phyloP scores from a whole-genome alignment of 2,888 invertebrate species.

The Cheilosia scutellata region DNA sequence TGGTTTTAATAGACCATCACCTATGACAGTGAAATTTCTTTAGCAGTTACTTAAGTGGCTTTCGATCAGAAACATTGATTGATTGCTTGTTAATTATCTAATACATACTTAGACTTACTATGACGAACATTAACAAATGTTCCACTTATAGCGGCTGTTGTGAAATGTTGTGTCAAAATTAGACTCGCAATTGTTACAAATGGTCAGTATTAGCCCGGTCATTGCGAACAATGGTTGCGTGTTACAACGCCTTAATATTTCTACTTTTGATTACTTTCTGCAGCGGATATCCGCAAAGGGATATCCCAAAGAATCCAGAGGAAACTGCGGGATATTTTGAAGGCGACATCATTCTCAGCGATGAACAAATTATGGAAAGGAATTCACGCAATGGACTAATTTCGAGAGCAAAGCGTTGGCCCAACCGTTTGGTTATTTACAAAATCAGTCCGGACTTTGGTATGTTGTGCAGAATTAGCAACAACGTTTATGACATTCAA shows the following conservation, averaged over 20 bases:
- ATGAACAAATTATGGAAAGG: constrained; percentile 71
- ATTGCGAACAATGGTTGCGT: constrained; percentile 6
- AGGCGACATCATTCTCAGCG: constrained; percentile 89
- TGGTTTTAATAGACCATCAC: too few relatives aligned
- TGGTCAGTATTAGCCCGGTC: too few relatives aligned
- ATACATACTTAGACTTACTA: too few relatives aligned
- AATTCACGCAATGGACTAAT: constrained; percentile 86
- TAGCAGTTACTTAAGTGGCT: too few relatives aligned
- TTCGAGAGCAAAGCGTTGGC: constrained; percentile 86
- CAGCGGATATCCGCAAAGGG: constrained; percentile 11
- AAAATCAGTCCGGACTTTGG: constrained; percentile 82
- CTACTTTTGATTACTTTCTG: not conserved
- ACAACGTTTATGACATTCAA: not conserved
- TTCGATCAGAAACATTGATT: too few relatives aligned
- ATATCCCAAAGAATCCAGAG: constrained; percentile 87
- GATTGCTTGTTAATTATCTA: too few relatives aligned
- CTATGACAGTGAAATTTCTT: too few relatives aligned
- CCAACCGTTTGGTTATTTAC: constrained; percentile 88
- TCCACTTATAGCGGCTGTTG: too few relatives aligned
- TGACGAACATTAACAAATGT: too few relatives aligned
- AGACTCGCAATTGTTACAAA: too few relatives aligned
- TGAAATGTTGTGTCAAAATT: too few relatives aligned
- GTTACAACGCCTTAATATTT: not conserved
- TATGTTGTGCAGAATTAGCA: not conserved
- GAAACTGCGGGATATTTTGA: constrained; percentile 90